Percentiles rank a stretch among this genome's conserved stretches.
These are phyloP conservation scores for Oriolus oriolus DNA, from an alignment of 2,113 vertebrate species.

Conservation along the genomic window DNA sequence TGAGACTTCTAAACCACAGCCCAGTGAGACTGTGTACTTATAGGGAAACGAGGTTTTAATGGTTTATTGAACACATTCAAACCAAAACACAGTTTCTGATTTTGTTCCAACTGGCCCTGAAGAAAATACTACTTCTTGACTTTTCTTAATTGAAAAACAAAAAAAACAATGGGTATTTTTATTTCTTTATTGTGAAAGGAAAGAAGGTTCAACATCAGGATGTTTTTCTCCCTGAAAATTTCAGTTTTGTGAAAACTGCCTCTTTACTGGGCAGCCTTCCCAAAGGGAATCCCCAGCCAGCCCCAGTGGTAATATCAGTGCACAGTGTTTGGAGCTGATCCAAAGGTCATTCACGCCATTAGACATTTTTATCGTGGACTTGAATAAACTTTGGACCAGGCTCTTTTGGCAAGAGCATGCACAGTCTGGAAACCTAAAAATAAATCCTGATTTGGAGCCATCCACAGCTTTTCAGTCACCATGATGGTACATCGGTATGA, in stretches of 20 bases:
- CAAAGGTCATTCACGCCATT: constrained; percentile 50
- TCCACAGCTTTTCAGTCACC: constrained; percentile 23
- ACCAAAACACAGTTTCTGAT: constrained; percentile 17
- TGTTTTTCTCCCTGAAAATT: constrained; percentile 48
- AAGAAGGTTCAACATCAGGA: constrained; percentile 2
- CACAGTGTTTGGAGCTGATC: constrained; percentile 36
- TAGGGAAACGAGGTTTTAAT: constrained; percentile 35
- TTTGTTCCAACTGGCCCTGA: constrained; percentile 8
- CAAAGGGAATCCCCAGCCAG: constrained; percentile 58
- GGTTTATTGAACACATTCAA: constrained; percentile 42
- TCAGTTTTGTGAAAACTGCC: constrained; percentile 21
- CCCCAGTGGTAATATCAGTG: constrained; percentile 43
- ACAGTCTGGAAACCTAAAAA: constrained; percentile 52
- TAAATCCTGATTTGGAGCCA: constrained; percentile 26
- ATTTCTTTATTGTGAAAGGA: constrained; percentile 11
- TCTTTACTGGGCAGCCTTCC: constrained; percentile 51
- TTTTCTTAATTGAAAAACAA: background rate
- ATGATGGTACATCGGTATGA: background rate
- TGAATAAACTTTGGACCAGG: constrained; percentile 56
- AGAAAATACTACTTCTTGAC: constrained; percentile 1
- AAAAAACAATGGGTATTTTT: background rate
- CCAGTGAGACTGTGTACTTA: background rate
- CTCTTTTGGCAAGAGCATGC: constrained; percentile 44
- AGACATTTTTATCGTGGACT: constrained; percentile 53
- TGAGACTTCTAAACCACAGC: constrained; percentile 12